These are phyloP conservation scores for Elephas maximus DNA, from an alignment of 2,113 vertebrate genomes.

Conservation along the genomic window DNA sequence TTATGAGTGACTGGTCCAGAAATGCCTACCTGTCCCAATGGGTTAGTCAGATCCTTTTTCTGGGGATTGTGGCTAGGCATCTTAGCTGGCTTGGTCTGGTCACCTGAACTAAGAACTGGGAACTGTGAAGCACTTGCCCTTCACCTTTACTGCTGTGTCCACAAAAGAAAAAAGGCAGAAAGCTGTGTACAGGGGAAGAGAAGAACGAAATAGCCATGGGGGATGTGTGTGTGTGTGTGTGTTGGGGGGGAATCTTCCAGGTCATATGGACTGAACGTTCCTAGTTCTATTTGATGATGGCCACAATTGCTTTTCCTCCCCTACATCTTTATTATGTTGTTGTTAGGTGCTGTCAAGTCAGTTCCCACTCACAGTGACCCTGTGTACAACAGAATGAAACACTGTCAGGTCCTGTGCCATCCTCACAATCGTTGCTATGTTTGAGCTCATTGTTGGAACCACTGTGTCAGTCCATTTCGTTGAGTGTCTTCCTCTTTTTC, in stretches of 20 bases:
- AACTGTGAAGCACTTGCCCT: background rate
- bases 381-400: background rate
- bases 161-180: background rate
- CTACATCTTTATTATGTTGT: background rate
- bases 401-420: too few relatives aligned
- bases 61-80: background rate
- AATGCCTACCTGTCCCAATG: background rate
- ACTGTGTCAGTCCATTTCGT: too few relatives aligned
- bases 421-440: too few relatives aligned
- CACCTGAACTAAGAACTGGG: background rate
- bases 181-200: background rate
- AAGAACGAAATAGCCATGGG: background rate
- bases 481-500: too few relatives aligned
- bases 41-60: conserved; percentile 16
- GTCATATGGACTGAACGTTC: background rate
- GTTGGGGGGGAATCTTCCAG: background rate
- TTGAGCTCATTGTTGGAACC: too few relatives aligned
- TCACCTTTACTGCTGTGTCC: background rate
- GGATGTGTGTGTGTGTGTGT: background rate
- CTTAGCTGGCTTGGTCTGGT: background rate
- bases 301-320: background rate
- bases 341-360: background rate
- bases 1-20: background rate
- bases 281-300: background rate
- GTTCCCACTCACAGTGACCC: background rate